Evolutionary conservation across 2,888 invertebrate genomes (phyloP), one percentile per base, ranked within the genome.

Genomic region (Coronaproctus castanopsis): DNA sequence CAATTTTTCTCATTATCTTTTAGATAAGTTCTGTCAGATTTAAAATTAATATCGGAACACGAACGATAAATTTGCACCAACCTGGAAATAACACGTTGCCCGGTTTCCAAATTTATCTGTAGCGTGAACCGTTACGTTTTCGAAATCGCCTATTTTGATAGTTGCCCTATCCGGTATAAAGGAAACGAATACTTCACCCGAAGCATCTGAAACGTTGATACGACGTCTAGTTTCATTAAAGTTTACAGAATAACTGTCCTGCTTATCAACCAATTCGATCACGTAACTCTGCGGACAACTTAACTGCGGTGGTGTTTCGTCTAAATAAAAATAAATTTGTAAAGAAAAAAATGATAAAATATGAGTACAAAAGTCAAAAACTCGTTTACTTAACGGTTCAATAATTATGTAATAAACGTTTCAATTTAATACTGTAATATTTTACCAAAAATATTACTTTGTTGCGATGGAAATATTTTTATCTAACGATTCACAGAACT

Each of bases 271-370:
- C 61, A 93, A 73, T 72, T 92, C 92, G 64, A 92, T 89, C 0
- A 92, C 91, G 69, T 91, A 92, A 69, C 91, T 91, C 71, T 91
- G 90, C 1, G 92, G 92, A 68, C 92, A 93, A 69, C 87, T 89
- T 50, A 92, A 73, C 68, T 82, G 80, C 5, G 92, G 92, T 57
- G 92, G 91, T 1, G 90, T 91, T 58, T 91, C 85, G 72, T 93
- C 92, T 77, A 65, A 49, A 62, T 63, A 53, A 57, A 10, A 57
- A 58, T 20, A 55, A 24, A 10, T n/a, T n/a, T n/a, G n/a, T n/a
- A n/a, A n/a, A n/a, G n/a, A n/a, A n/a, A n/a, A n/a, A n/a, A n/a
- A n/a, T n/a, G n/a, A n/a, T n/a, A n/a, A n/a, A n/a, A n/a, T 18
- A 56, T 24, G 49, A n/a, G 23, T 24, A n/a, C 52, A 22, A 14